phyloP scores from a whole-genome alignment of 1,140 invertebrate genomes.

The Metaphire vulgaris region DNA sequence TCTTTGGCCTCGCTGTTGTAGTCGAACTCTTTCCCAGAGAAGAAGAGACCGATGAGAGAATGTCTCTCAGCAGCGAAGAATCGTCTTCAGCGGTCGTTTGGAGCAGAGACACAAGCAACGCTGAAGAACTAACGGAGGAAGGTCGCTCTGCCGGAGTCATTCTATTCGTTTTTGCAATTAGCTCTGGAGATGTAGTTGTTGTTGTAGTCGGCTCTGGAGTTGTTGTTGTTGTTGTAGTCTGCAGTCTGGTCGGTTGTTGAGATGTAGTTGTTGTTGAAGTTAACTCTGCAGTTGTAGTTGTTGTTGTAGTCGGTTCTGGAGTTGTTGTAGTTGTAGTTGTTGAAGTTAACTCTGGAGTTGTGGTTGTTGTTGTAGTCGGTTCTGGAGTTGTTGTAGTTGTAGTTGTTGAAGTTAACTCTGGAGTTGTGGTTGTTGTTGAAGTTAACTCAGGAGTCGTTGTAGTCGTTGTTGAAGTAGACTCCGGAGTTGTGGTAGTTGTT shows the following conservation, averaged over 20 bases:
- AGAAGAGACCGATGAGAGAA: no score
- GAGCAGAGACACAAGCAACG: no score
- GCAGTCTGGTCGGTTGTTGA: neutral
- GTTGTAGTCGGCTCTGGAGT: neutral
- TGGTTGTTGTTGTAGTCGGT: neutral
- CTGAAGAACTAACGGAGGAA: no score
- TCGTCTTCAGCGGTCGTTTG: no score
- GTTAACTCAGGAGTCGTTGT: neutral
- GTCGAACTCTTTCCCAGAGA: no score
- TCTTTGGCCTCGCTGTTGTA: no score
- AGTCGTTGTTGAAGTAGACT: neutral
- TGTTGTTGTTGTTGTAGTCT: neutral
- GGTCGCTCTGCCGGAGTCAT: no score
- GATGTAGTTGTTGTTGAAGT: neutral
- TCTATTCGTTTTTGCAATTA: neutral
- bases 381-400: neutral
- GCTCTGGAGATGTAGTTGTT: neutral
- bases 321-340: neutral
- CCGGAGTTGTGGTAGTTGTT: neutral
- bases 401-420: neutral
- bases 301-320: neutral
- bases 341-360: neutral
- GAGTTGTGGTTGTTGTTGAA: neutral
- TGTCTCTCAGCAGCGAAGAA: no score
- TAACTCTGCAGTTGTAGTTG: neutral